Evolutionary conservation across 2,888 invertebrate species (phyloP).

Genomic region (Lysandra bellargus): DNA sequence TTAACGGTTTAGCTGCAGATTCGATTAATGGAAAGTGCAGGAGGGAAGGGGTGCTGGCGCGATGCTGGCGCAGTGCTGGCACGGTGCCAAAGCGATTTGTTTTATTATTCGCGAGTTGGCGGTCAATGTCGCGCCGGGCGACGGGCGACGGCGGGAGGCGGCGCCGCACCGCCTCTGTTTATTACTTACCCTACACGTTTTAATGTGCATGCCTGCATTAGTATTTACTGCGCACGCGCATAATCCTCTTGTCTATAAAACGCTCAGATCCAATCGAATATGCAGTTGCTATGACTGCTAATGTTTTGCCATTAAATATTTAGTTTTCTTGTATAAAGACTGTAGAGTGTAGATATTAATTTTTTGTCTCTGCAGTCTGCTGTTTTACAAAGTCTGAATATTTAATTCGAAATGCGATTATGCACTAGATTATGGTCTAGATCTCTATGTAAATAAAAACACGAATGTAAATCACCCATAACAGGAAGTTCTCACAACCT

Average conservation of each 20-base stretch:
- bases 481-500: slow-evolving; percentile 14
- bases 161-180: slow-evolving; percentile 52
- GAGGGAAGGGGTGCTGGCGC: slow-evolving; percentile 51
- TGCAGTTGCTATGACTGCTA: neutral
- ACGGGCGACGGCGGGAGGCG: slow-evolving; percentile 55
- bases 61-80: slow-evolving; percentile 67
- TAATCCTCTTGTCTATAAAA: slow-evolving; percentile 37
- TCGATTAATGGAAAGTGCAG: neutral
- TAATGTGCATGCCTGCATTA: slow-evolving; percentile 45
- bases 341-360: no score
- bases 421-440: neutral
- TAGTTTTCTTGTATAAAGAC: no score
- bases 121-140: slow-evolving; percentile 76
- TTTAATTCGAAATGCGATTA: neutral
- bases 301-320: neutral
- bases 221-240: slow-evolving; percentile 38
- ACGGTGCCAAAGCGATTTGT: slow-evolving; percentile 70
- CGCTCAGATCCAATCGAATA: slow-evolving; percentile 8
- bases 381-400: neutral
- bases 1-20: slow-evolving; percentile 16
- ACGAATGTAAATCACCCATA: neutral
- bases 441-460: slow-evolving; percentile 1
- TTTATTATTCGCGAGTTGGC: slow-evolving; percentile 76
- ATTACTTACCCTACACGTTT: slow-evolving; percentile 55
- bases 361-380: no score